phyloP scores from a whole-genome alignment of 2,797 vertebrate genomes.

The Phataginus tetradactyla region DNA sequence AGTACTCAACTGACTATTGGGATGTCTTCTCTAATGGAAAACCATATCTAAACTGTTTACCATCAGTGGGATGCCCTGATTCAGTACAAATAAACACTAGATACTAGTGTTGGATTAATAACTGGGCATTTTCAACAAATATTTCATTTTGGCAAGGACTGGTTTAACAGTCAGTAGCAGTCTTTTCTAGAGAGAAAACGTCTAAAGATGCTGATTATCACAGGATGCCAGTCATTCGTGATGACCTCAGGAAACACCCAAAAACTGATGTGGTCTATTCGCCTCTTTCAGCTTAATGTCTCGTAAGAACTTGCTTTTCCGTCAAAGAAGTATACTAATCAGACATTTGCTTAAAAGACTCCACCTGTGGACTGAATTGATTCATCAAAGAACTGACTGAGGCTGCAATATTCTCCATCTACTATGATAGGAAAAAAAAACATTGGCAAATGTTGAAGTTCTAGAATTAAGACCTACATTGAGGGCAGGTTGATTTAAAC shows the following conservation, averaged over 20 bases:
- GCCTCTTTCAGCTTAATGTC: neutral
- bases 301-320: neutral
- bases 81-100: neutral
- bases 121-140: neutral
- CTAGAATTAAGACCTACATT: neutral
- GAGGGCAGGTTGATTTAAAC: neutral
- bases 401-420: neutral
- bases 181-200: constrained; percentile 33
- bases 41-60: neutral
- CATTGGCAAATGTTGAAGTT: neutral
- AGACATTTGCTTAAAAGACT: neutral
- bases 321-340: neutral
- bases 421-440: neutral
- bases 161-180: constrained; percentile 16
- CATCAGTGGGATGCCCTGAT: neutral
- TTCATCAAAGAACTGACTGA: neutral
- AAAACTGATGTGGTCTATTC: neutral
- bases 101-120: neutral
- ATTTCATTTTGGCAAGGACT: neutral
- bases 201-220: neutral
- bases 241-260: constrained; percentile 49
- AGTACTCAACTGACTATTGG: neutral
- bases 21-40: neutral
- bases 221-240: neutral
- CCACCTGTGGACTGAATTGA: neutral